These are phyloP conservation scores for Sebastes itinus DNA, from an alignment of 2,797 vertebrate genomes.

Conservation along the genomic window DNA sequence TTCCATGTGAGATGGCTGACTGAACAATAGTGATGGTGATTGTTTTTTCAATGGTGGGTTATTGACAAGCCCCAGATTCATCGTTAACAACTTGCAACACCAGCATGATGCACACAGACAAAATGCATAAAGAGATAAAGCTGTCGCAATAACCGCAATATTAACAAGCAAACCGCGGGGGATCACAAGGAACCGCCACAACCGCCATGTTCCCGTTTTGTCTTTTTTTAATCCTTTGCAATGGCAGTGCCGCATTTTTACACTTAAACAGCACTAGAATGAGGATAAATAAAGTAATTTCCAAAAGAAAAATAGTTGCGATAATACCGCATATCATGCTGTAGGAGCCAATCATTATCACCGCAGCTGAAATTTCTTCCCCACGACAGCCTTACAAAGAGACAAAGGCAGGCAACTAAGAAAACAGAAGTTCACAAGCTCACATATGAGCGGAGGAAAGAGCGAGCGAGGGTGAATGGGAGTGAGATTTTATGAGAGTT, in stretches of 20 bases:
- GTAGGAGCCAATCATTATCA: no score
- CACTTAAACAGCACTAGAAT: no score
- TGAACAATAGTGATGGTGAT: neutral
- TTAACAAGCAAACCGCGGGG: no score
- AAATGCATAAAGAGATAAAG: no score
- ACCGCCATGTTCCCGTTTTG: no score
- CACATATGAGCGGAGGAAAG: slow-evolving; percentile 4
- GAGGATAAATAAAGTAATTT: no score
- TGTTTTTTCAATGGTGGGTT: neutral
- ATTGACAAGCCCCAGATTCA: neutral
- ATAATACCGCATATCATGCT: no score
- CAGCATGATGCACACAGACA: neutral
- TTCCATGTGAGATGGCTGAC: neutral
- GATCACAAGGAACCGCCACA: no score
- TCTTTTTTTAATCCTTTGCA: no score
- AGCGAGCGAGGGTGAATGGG: slow-evolving; percentile 1
- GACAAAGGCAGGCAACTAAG: neutral
- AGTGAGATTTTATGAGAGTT: slow-evolving; percentile 33
- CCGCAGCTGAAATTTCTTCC: no score
- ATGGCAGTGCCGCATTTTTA: no score
- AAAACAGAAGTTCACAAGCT: neutral
- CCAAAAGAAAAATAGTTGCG: neutral
- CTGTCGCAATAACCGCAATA: no score
- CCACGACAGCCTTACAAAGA: neutral
- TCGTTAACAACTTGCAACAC: neutral